Evolutionary conservation across 2,888 invertebrate species (phyloP).

Genomic region (Ormyrus thymus): DNA sequence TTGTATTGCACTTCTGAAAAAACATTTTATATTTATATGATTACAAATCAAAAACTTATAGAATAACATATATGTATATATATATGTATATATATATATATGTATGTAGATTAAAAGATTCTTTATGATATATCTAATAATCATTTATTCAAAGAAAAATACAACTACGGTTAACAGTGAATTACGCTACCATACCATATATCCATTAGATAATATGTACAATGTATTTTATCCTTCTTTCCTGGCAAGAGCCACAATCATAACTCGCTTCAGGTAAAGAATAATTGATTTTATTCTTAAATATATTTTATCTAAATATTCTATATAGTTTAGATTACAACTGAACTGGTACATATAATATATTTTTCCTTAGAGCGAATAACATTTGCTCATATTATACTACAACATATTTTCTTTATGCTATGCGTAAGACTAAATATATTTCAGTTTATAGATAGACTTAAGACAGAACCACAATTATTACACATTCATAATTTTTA

Average conservation of each 20-base stretch:
- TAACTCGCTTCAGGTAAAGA: slow-evolving; percentile 28
- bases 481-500: slow-evolving; percentile 63
- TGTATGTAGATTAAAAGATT: slow-evolving; percentile 1
- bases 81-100: not conserved
- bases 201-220: slow-evolving; percentile 69
- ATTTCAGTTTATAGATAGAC: slow-evolving; percentile 53
- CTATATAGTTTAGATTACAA: slow-evolving; percentile 62
- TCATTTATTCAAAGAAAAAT: slow-evolving; percentile 72
- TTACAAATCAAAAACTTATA: not conserved
- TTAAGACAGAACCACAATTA: slow-evolving; percentile 66
- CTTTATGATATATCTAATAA: slow-evolving; percentile 63
- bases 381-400: slow-evolving; percentile 60
- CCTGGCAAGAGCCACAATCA: slow-evolving; percentile 22
- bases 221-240: slow-evolving; percentile 51
- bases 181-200: slow-evolving; percentile 68
- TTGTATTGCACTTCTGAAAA: slow-evolving; percentile 18
- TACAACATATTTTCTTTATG: slow-evolving; percentile 60
- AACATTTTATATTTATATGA: slow-evolving; percentile 3
- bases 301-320: slow-evolving; percentile 59
- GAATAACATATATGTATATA: not conserved
- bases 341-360: slow-evolving; percentile 63
- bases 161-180: slow-evolving; percentile 72
- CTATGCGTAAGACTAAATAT: slow-evolving; percentile 59
- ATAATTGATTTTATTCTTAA: slow-evolving; percentile 52
- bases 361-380: slow-evolving; percentile 58